Base-by-base conservation (phyloP, 2,888 invertebrate genomes). In the Halictus quadricinctus region DNA sequence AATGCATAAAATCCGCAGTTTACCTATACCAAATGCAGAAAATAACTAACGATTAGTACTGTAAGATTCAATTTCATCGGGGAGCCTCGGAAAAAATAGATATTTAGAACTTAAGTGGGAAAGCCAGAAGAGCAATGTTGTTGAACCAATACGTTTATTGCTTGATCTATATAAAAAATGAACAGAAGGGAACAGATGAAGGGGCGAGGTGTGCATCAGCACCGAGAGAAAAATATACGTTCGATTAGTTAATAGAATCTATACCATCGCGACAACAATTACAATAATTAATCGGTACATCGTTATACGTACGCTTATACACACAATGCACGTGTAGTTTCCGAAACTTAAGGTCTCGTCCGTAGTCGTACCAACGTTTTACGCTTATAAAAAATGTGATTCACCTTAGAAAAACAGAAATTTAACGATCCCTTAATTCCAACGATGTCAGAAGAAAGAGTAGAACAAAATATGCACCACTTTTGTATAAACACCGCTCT, bases 101-200 rank as follows among this genome's bases (percentile, higher is more conserved):
- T 29, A 29, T 29, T 29, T 29, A 41, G 0, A 8, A 58, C 8
- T 25, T 21, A 5, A 21, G 21, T 36, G 21, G 41, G 69, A 21
- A 1, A n/a, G 5, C n/a, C 4, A 12, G 13, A 41, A 70, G 13
- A n/a, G 5, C 41, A 6, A 43, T 69, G 81, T 69, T 76, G 74
- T 80, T 82, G 79, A 89, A 89, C 88, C 82, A 88, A 89, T 85
- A 85, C 79, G 82, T 89, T 89, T 88, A 89, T 90, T 89, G 80
- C 87, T 87, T 84, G 78, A 81, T 84, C 88, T 89, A 88, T 89
- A 77, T 69, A 89, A 88, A 89, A 89, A 89, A 81, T 5, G 72
- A 79, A 82, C 72, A 64, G 54, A 73, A 54, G 25, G 50, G 25
- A 84, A 81, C 66, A 77, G 72, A 88, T 64, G 82, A 82, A 73